These are phyloP conservation scores for Gnathonemus echidnorhynchus DNA, from an alignment of 2,113 vertebrate species.

Conservation along the genomic window DNA sequence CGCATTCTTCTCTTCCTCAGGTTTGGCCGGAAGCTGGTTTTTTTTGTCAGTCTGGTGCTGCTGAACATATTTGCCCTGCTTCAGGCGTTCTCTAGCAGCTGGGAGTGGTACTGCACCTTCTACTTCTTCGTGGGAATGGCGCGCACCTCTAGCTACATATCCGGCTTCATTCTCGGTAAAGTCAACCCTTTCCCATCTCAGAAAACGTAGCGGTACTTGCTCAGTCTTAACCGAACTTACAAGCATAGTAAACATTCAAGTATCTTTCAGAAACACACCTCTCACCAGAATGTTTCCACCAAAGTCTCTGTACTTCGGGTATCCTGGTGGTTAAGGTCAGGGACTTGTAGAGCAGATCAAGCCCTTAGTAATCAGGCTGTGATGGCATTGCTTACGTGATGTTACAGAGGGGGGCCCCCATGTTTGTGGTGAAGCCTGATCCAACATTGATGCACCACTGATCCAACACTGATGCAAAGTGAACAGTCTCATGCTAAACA, in stretches of 20 bases:
- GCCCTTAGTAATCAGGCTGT: neutral
- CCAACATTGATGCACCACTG: neutral
- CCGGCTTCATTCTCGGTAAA: conserved; percentile 30
- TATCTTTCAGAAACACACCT: neutral
- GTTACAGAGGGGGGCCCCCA: neutral
- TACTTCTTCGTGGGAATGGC: conserved; percentile 29
- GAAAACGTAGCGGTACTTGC: neutral
- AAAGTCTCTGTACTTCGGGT: neutral
- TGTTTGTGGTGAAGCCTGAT: neutral
- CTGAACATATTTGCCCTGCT: conserved; percentile 24
- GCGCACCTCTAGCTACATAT: conserved; percentile 26
- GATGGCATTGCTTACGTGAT: neutral
- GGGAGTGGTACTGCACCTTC: conserved; percentile 30
- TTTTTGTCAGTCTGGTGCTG: conserved; percentile 24
- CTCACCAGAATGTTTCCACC: neutral
- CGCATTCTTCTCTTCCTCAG: conserved; percentile 3
- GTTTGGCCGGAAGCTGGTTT: conserved; percentile 24
- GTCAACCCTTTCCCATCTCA: neutral
- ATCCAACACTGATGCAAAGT: neutral
- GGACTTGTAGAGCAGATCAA: neutral
- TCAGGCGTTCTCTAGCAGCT: conserved; percentile 20
- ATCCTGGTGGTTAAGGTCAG: neutral
- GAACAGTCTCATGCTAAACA: neutral
- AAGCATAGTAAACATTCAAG: neutral
- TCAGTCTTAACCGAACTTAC: neutral